Base-by-base conservation (phyloP, 2,888 invertebrate species). In the Melitaea athalia region DNA sequence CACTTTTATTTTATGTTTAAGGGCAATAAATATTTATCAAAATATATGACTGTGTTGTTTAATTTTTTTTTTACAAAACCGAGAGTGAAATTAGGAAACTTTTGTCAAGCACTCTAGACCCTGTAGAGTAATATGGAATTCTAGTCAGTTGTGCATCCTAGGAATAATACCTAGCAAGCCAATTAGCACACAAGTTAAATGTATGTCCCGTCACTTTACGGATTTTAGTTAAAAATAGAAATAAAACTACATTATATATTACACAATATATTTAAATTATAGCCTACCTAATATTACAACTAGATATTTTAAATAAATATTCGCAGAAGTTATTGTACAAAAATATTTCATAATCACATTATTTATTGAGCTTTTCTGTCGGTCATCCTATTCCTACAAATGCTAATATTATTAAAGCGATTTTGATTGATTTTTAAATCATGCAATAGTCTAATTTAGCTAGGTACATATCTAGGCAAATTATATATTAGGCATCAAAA, bases 361-460 rank as follows among this genome's bases (percentile, higher is more conserved):
- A 69, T 77, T 78, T 75, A 71, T 77, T 79, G 77, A 76, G 74
- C 73, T 73, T 65, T 33, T 57, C 15, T 59, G 68, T 49, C 14
- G n/a, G 73, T 24, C n/a, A 64, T 52, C 68, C 72, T 69, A 72
- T 69, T 67, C 74, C 81, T 85, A 83, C 73, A 85, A 85, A 85
- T 85, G 85, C 85, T 85, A 84, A 78, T 74, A 79, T 77, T 79
- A 77, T 78, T 81, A 78, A 80, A 83, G 78, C 77, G 72, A 76
- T 76, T 70, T 55, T 61, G 33, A 55, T 33, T n/a, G 59, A 8
- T 57, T 61, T 68, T 65, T 59, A 59, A 74, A 72, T 71, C 71
- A 70, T 74, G 55, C 57, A 47, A 49, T 45, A 38, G 52, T 15
- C 50, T 63, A 62, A 38, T 45, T 53, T 43, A 60, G 17, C 53